Percentiles rank a stretch among this genome's conserved stretches.
Evolutionary conservation across 2,113 vertebrate species (phyloP).

Genomic region (Cichladusa arquata): DNA sequence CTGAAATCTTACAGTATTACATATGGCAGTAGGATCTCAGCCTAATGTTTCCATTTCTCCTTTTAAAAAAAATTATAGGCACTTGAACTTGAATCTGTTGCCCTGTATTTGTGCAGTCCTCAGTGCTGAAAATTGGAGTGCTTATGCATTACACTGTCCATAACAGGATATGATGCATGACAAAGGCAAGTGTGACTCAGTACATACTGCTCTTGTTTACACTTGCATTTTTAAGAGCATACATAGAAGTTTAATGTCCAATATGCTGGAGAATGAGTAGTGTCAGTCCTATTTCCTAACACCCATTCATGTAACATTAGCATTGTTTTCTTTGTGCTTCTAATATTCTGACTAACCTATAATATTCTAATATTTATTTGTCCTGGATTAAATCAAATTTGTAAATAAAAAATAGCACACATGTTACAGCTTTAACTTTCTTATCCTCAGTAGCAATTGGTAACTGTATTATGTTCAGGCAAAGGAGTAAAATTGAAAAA

Average conservation of each 20-base stretch:
- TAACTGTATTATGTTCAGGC: neutral
- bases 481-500: neutral
- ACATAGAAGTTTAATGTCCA: fast-evolving
- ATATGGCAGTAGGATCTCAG: neutral
- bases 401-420: neutral
- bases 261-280: neutral
- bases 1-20: neutral
- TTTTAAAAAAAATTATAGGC: neutral
- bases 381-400: neutral
- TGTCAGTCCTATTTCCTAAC: neutral
- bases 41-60: neutral
- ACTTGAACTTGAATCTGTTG: neutral
- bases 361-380: neutral
- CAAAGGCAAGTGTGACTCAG: neutral
- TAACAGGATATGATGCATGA: neutral
- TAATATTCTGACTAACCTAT: neutral
- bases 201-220: neutral
- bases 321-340: neutral
- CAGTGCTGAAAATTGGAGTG: neutral
- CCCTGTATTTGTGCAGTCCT: neutral
- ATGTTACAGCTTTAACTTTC: neutral
- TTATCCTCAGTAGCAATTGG: neutral
- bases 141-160: neutral
- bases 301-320: neutral
- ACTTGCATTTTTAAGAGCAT: neutral